phyloP scores from a whole-genome alignment of 2,113 vertebrate genomes.

The Phyllostomus discolor region DNA sequence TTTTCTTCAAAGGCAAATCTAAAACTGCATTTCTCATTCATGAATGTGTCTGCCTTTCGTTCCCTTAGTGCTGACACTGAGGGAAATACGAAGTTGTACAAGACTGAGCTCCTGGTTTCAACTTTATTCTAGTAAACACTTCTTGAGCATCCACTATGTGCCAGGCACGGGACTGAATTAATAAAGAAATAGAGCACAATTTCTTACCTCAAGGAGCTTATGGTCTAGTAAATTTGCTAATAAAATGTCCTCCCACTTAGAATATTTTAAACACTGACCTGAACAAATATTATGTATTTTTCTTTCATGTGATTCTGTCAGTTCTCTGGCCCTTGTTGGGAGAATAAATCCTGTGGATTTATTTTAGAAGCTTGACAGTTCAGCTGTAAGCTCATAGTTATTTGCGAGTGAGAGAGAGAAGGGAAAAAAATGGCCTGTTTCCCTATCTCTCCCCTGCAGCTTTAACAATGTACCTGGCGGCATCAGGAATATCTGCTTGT shows the following conservation, averaged over 20 bases:
- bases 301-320: slow-evolving; percentile 20
- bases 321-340: slow-evolving; percentile 43
- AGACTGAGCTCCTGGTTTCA: neutral
- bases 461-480: slow-evolving; percentile 43
- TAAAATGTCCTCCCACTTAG: slow-evolving; percentile 18
- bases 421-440: slow-evolving; percentile 26
- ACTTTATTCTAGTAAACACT: neutral
- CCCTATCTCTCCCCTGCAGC: slow-evolving; percentile 53
- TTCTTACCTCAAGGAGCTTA: slow-evolving; percentile 1
- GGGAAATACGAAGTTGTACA: neutral
- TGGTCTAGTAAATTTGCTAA: neutral
- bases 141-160: neutral
- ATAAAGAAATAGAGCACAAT: neutral
- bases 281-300: slow-evolving; percentile 27
- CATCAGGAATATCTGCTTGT: slow-evolving; percentile 11
- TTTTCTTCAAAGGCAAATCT: neutral
- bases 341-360: slow-evolving; percentile 57
- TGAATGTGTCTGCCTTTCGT: neutral
- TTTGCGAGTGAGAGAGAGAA: slow-evolving; percentile 43
- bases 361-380: slow-evolving; percentile 53
- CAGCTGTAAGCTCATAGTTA: slow-evolving; percentile 36
- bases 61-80: neutral
- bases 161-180: neutral
- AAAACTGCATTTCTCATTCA: neutral
- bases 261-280: slow-evolving; percentile 26